Percentiles rank a stretch among this genome's conserved stretches.
Conservation (phyloP, 2,888 invertebrate species). For the Drosophila emarginata region DNA sequence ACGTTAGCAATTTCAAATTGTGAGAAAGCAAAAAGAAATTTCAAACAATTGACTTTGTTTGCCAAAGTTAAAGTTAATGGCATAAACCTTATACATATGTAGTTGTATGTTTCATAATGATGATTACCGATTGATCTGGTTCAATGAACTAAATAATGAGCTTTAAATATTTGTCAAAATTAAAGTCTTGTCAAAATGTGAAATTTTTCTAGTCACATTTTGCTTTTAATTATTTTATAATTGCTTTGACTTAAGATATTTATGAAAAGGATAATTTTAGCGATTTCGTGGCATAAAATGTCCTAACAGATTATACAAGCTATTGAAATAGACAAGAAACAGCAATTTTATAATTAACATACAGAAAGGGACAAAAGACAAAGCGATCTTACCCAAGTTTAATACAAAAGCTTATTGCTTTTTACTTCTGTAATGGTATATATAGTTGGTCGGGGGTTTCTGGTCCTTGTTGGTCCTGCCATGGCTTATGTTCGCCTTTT, state of each 20-base stretch:
- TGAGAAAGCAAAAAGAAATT: no score
- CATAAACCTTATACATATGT: no score
- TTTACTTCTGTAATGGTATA: background rate
- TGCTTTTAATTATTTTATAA: background rate
- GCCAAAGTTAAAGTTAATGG: no score
- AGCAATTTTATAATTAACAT: conserved; percentile 4
- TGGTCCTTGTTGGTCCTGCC: background rate
- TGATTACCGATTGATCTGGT: no score
- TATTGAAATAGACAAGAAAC: background rate
- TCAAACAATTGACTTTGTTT: no score
- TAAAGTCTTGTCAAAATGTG: no score
- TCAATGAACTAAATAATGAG: no score
- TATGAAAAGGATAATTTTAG: background rate
- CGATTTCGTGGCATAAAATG: background rate
- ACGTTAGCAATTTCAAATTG: no score
- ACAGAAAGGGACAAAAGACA: background rate
- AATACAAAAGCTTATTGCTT: background rate
- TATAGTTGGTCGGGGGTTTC: background rate
- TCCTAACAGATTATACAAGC: background rate
- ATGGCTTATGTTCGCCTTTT: background rate
- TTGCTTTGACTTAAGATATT: background rate
- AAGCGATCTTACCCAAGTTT: conserved; percentile 2
- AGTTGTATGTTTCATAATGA: no score
- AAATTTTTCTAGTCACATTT: no score
- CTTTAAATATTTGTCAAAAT: no score